Base-by-base conservation (phyloP, 2,888 invertebrate species). In the Azorinus chamasolen region DNA sequence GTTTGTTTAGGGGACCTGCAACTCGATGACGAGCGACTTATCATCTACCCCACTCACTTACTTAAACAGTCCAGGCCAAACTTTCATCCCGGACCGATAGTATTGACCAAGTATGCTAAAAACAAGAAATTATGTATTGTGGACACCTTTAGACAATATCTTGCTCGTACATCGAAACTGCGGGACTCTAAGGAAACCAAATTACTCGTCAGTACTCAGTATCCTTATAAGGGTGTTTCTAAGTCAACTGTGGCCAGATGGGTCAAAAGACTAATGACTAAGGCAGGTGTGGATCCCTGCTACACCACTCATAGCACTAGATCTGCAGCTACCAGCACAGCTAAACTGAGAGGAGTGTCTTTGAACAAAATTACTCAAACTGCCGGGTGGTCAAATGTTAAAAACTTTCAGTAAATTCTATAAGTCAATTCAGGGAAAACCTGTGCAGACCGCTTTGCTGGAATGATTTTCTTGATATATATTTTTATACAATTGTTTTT, bases 1-100 rank as follows among this genome's bases (percentile, higher is more conserved):
- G 25, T 22, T 6, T 5, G 25, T 14, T 22, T 51, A 16, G 22
- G 24, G 14, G 24, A 51, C 16, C 6, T 51, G 6, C 10, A 22
- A 12, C 25, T 51, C 25, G 24, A 12, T 51, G 22, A 5, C 6
- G 24, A 16, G 3, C 8, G 25, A 48, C 10, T 48, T 16, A n/a
- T 48, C 6, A n/a, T 48, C 8, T 14, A 41, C 14, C 41, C 14
- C 8, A 41, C 8, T 41, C 8, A 41, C 14, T 41, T 41, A 14
- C 41, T 41, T 12, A 41, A 41, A 14, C 41, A 22, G 18, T 65
- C 74, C 12, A 59, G 50, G 16, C 77, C 75, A 8, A 68, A 65
- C 8, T 37, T 32, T 32, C 51, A 51, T 16, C 24, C 24, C 6
- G 51, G 6, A 5, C 20, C 20, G 10, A 12, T 51, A 5, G 16